These are phyloP conservation scores for Ornithorhynchus anatinus DNA, from an alignment of 2,113 vertebrate species.

Conservation along the genomic window DNA sequence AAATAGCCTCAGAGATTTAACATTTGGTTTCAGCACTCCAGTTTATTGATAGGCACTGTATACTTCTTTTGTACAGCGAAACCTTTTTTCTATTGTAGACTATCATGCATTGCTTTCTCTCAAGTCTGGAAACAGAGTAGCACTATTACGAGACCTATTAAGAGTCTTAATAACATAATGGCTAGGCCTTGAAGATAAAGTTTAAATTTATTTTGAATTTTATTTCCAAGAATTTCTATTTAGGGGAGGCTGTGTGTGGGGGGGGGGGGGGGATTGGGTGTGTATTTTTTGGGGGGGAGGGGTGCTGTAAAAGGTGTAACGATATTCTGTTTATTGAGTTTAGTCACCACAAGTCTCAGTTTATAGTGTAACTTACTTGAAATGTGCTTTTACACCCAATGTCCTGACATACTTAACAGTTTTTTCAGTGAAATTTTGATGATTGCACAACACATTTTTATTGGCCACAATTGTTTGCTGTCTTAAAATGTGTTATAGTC, in stretches of 20 bases:
- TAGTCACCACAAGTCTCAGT: background rate
- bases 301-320: background rate
- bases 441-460: background rate
- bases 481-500: background rate
- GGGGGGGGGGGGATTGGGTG: background rate
- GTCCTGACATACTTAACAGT: background rate
- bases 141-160: background rate
- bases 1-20: conserved; percentile 12
- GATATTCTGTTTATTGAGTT: background rate
- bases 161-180: conserved; percentile 8
- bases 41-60: background rate
- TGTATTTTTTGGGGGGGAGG: too few relatives aligned
- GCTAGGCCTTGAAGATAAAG: conserved; percentile 3
- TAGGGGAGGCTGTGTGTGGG: background rate
- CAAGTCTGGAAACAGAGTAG: background rate
- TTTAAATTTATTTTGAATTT: conserved; percentile 2
- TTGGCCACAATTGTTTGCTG: background rate
- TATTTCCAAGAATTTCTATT: conserved; percentile 3
- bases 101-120: conserved; percentile 14
- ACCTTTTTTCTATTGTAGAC: conserved; percentile 2
- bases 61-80: background rate
- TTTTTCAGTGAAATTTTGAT: conserved; percentile 7
- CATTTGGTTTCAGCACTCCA: background rate
- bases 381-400: background rate
- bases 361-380: conserved; percentile 12